A percentile compares a stretch with the other conserved stretches of the same genome.
These are phyloP conservation scores for Saguinus imperator DNA, from an alignment of 2,113 vertebrate species.

Conservation along the genomic window DNA sequence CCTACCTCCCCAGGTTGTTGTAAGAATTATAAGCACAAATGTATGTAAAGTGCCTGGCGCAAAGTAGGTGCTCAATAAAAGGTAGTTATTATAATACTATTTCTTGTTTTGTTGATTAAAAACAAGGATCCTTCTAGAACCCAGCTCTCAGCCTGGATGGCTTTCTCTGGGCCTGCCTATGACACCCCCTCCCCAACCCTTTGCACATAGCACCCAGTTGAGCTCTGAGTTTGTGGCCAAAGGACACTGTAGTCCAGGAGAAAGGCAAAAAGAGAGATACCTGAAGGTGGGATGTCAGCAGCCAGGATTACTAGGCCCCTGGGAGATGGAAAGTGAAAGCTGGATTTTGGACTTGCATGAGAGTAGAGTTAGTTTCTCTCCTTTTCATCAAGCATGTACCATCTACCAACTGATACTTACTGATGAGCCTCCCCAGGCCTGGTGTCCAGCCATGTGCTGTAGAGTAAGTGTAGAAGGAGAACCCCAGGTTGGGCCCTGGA, in stretches of 20 bases:
- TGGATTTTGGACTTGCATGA: too few relatives aligned
- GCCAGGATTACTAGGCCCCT: not conserved
- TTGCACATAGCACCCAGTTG: not conserved
- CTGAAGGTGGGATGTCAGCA: not conserved
- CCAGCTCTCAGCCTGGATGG: not conserved
- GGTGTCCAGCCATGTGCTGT: not conserved
- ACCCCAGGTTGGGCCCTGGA: not conserved
- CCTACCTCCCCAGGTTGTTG: constrained; percentile 66
- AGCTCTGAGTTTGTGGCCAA: not conserved
- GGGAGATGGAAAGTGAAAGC: not conserved
- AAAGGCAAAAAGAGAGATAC: constrained; percentile 3
- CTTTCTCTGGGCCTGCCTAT: constrained; percentile 1
- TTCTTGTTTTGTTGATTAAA: constrained; percentile 36
- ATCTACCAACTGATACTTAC: not conserved
- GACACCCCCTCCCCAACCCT: not conserved
- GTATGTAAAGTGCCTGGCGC: constrained; percentile 69
- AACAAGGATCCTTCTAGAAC: constrained; percentile 27
- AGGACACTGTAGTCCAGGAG: not conserved
- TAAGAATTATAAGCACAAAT: constrained; percentile 59
- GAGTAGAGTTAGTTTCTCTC: not conserved
- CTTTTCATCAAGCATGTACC: not conserved
- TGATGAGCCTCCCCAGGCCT: not conserved
- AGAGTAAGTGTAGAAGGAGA: not conserved
- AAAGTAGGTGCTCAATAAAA: constrained; percentile 76
- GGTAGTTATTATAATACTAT: constrained; percentile 34